phyloP scores from a whole-genome alignment of 2,888 invertebrate genomes.

The Lymantria monacha region DNA sequence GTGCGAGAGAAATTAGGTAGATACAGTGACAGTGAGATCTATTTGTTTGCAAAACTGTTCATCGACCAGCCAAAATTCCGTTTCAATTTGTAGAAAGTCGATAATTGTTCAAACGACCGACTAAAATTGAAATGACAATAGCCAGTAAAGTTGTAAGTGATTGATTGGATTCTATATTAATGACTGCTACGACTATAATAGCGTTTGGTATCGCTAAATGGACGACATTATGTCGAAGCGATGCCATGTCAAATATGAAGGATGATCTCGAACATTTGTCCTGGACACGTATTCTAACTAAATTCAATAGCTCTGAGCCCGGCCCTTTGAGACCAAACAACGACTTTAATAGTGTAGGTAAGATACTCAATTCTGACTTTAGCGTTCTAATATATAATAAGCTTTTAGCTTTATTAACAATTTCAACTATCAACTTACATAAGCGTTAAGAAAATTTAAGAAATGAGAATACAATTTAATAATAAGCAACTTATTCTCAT shows the following conservation, averaged over 20 bases:
- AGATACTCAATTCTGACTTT: conserved; percentile 31
- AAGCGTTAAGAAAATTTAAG: conserved; percentile 11
- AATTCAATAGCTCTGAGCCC: conserved; percentile 50
- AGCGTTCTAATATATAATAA: conserved; percentile 39
- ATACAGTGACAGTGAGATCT: conserved; percentile 35
- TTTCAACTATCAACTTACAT: conserved; percentile 2
- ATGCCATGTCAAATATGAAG: conserved; percentile 67
- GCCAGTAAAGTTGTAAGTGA: conserved; percentile 43
- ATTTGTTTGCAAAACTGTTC: conserved; percentile 66
- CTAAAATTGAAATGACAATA: conserved; percentile 46
- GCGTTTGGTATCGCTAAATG: conserved; percentile 64
- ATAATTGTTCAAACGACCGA: conserved; percentile 52
- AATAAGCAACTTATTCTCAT: conserved; percentile 9
- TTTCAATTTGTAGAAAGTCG: conserved; percentile 69
- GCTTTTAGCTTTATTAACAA: conserved; percentile 23
- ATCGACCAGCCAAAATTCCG: conserved; percentile 48
- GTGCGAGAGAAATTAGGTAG: conserved; percentile 48
- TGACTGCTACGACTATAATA: conserved; percentile 61
- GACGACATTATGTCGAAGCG: conserved; percentile 63
- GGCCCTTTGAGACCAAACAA: conserved; percentile 43
- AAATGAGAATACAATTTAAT: conserved; percentile 11
- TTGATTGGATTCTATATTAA: conserved; percentile 65
- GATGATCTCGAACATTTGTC: conserved; percentile 63
- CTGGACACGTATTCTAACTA: conserved; percentile 46
- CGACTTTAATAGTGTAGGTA: conserved; percentile 41